Base-by-base conservation (phyloP, 2,888 invertebrate genomes). In the Sphaerophoria taeniata region DNA sequence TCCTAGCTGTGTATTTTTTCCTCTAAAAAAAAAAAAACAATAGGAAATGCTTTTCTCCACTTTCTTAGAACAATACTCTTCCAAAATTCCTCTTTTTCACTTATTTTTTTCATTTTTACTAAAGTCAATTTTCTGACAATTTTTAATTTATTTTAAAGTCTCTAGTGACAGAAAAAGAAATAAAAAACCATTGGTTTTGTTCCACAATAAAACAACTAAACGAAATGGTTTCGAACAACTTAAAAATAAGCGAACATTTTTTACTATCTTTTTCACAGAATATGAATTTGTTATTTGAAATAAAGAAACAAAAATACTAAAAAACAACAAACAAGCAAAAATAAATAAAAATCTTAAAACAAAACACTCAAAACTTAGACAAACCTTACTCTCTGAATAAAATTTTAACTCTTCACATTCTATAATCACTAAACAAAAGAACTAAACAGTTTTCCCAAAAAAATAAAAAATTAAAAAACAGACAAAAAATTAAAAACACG, bases 141-240 rank as follows among this genome's bases (percentile, higher is more conserved):
- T 60, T 61, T 61, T 6, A 43, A 7, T 61, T 61, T 0, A 7
- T 39, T 45, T 31, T 14, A 7, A 61, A 31, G n/a, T 45, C 6
- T 31, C 45, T 11, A 24, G 36, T 60, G 4, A 6, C 9, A 14
- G 6, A 51, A 65, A 51, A 43, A 9, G 39, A 43, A 36, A 43
- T 43, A 43, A 43, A 16, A 53, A 65, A 55, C 45, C 53, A 58
- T 63, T 51, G 51, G 24, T 65, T 65, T 70, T 82, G 39, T 74
- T 78, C 65, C 43, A 65, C 49, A 70, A 70, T 51, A 79, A 74
- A 56, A 39, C 77, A 36, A 78, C 61, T 78, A 74, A 56, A 72
- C 63, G 53, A 76, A 80, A 85, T 85, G 85, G 85, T 85, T 85
- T 85, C 85, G 76, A 77, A 80, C 39, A 71, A 71, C 24, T 36